Percentiles rank a stretch among this genome's conserved stretches.
Conservation (phyloP, 2,113 vertebrate species). For the Piaya cayana region DNA sequence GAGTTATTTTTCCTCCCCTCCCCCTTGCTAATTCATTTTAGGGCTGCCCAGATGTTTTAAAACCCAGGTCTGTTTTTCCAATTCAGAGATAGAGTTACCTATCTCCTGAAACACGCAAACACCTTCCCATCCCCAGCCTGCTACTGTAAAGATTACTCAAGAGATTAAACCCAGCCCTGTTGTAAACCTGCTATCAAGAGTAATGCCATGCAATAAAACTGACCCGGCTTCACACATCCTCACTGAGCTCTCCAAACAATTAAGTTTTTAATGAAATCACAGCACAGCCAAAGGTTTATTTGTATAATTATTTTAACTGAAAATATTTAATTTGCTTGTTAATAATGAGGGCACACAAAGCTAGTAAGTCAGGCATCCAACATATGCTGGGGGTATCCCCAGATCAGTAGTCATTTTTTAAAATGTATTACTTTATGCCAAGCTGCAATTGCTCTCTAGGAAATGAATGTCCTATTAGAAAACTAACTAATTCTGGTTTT, state of each 20-base stretch:
- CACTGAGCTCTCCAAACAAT: constrained; percentile 45
- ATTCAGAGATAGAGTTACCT: constrained; percentile 21
- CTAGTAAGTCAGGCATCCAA: constrained; percentile 14
- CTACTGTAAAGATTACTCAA: constrained; percentile 10
- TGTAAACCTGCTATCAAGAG: constrained; percentile 33
- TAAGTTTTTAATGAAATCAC: constrained; percentile 60
- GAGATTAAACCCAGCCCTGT: constrained; percentile 8
- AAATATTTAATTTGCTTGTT: constrained; percentile 56
- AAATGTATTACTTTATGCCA: constrained; percentile 40
- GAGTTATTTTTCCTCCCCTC: neutral
- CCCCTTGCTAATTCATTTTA: neutral
- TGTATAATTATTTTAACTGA: constrained; percentile 37
- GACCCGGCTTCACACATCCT: constrained; percentile 36
- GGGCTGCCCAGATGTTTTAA: neutral
- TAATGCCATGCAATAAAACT: neutral
- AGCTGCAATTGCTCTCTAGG: constrained; percentile 36
- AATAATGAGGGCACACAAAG: constrained; percentile 36
- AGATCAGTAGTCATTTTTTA: constrained; percentile 16
- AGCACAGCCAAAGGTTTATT: constrained; percentile 5
- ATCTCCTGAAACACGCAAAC: constrained; percentile 30
- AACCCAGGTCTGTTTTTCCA: neutral
- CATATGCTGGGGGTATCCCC: constrained; percentile 16
- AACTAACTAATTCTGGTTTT: constrained; percentile 43
- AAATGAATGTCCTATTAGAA: constrained; percentile 49
- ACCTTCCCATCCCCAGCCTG: neutral